Percentiles rank a stretch among this genome's conserved stretches.
phyloP scores from a whole-genome alignment of 2,888 invertebrate species.

The Lasioglossum oenotherae region DNA sequence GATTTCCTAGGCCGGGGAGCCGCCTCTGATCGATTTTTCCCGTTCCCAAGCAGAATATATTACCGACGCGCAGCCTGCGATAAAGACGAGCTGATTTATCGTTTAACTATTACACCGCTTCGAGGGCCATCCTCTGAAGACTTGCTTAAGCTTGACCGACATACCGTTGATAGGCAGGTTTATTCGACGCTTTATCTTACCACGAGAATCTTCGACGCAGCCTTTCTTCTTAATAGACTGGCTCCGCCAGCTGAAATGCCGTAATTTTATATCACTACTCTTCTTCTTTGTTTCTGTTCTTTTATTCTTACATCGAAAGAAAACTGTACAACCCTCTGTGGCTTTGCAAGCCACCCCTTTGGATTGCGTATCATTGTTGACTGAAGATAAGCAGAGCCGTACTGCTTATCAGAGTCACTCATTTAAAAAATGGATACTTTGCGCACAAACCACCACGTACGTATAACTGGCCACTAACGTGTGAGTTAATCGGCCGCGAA shows the following conservation, averaged over 20 bases:
- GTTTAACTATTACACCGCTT: conserved; percentile 40
- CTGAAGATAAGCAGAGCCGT: too few relatives aligned
- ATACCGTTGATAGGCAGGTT: conserved; percentile 53
- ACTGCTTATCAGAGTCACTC: too few relatives aligned
- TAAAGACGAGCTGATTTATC: conserved; percentile 64
- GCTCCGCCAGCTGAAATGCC: conserved; percentile 3
- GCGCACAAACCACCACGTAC: background rate
- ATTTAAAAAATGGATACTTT: background rate
- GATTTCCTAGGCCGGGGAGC: conserved; percentile 33
- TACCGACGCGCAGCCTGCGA: conserved; percentile 49
- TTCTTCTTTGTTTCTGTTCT: background rate
- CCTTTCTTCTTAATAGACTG: conserved; percentile 30
- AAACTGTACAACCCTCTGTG: too few relatives aligned
- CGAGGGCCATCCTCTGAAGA: conserved; percentile 30
- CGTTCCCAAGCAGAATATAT: conserved; percentile 50
- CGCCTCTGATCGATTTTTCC: conserved; percentile 49
- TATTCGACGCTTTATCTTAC: conserved; percentile 54
- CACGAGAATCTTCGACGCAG: conserved; percentile 24
- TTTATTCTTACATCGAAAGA: too few relatives aligned
- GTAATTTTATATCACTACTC: background rate
- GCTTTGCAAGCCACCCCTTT: too few relatives aligned
- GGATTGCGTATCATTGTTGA: too few relatives aligned
- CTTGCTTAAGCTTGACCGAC: conserved; percentile 49
- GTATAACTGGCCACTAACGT: conserved; percentile 25
- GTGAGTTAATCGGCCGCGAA: conserved; percentile 35